Evolutionary conservation across 1,140 invertebrate species (phyloP).

Genomic region (Solenopsis invicta): DNA sequence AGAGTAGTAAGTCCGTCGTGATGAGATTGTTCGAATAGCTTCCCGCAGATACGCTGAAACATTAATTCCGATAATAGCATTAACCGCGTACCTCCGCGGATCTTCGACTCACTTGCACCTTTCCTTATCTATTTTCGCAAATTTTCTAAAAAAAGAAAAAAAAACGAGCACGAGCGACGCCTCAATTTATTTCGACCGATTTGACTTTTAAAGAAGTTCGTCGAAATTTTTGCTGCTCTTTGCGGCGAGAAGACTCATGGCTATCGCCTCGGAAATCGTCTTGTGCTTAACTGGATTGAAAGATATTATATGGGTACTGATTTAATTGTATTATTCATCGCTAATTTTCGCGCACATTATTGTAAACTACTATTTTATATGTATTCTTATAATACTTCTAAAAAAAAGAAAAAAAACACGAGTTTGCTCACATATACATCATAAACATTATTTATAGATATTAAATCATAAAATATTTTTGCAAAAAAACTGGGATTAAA

Average conservation of each 20-base stretch:
- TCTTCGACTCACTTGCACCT: background rate
- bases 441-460: background rate
- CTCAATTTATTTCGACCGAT: constrained; percentile 56
- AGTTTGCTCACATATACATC: background rate
- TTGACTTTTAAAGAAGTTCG: constrained; percentile 61
- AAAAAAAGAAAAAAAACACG: background rate
- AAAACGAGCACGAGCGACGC: constrained; percentile 3
- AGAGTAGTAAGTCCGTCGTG: constrained; percentile 50
- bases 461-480: background rate
- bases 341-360: background rate
- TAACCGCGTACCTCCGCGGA: constrained; percentile 52
- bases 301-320: constrained; percentile 43
- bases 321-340: constrained; percentile 40
- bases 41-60: constrained; percentile 60
- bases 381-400: background rate
- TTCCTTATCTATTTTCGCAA: constrained; percentile 7
- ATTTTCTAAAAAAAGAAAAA: constrained; percentile 34
- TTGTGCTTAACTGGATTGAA: constrained; percentile 11
- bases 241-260: constrained; percentile 4
- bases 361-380: constrained; percentile 2
- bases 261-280: constrained; percentile 22
- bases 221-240: constrained; percentile 54
- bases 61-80: constrained; percentile 74
- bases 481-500: background rate
- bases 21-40: constrained; percentile 68